Percentiles rank a stretch among this genome's conserved stretches.
These are phyloP conservation scores for Ophraella communa DNA, from an alignment of 2,888 invertebrate genomes.

Conservation along the genomic window DNA sequence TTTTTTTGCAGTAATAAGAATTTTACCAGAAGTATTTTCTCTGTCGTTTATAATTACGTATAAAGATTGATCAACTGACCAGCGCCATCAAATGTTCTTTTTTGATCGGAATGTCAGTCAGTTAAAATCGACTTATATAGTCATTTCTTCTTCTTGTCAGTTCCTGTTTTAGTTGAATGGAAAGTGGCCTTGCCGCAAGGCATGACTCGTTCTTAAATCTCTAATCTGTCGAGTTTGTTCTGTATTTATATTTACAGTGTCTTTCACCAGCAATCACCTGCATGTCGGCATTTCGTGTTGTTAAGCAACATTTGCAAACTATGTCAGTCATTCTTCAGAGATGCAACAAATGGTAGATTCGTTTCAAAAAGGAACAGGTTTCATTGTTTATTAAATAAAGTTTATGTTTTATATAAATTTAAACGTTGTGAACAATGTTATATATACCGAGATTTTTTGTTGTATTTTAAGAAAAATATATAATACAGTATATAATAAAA, in stretches of 20 bases:
- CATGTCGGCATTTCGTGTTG: not conserved
- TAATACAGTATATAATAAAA: no score
- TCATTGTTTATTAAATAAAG: no score
- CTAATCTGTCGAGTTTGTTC: not conserved
- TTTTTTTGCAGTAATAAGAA: not conserved
- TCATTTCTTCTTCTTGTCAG: not conserved
- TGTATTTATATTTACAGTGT: not conserved
- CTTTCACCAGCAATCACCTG: not conserved
- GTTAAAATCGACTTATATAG: not conserved
- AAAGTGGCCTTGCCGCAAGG: constrained; percentile 1
- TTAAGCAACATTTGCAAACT: not conserved
- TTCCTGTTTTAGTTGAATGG: not conserved
- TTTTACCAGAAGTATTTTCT: not conserved
- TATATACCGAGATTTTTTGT: no score
- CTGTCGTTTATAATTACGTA: not conserved
- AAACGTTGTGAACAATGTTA: no score
- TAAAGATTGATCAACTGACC: not conserved
- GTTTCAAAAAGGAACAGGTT: no score
- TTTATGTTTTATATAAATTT: no score
- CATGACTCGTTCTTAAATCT: not conserved
- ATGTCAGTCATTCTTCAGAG: not conserved
- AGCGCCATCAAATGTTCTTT: not conserved
- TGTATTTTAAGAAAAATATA: no score
- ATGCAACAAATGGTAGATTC: no score
- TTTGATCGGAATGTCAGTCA: not conserved